Conservation (phyloP, 2,797 vertebrate species). For the Gorsachius magnificus region DNA sequence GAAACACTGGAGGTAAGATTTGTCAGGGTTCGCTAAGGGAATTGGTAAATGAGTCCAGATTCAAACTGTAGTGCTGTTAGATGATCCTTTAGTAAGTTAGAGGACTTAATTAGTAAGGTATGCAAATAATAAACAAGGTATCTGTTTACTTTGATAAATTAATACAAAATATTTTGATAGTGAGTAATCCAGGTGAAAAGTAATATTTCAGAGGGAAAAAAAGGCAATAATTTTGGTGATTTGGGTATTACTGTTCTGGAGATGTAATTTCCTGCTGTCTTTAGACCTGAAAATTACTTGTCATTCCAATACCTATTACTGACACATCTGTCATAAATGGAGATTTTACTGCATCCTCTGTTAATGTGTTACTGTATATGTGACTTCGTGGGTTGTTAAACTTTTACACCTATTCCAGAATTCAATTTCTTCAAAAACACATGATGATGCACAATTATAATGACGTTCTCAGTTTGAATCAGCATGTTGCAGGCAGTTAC, state of each 20-base stretch:
- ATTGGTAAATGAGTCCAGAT: background rate
- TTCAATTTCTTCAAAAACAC: slow-evolving; percentile 32
- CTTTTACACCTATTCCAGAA: slow-evolving; percentile 26
- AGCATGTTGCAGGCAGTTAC: slow-evolving; percentile 20
- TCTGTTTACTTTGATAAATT: background rate
- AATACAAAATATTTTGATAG: background rate
- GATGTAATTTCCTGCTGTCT: background rate
- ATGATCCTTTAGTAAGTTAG: background rate
- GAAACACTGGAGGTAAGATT: background rate
- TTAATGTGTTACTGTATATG: background rate
- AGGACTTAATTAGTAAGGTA: background rate
- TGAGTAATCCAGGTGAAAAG: background rate
- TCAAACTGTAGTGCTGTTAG: background rate
- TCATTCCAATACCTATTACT: background rate
- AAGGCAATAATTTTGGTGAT: background rate
- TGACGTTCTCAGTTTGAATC: background rate
- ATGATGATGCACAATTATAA: slow-evolving; percentile 13
- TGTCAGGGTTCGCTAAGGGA: background rate
- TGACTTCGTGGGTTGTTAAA: slow-evolving; percentile 11
- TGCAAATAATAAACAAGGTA: background rate
- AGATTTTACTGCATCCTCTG: slow-evolving; percentile 5
- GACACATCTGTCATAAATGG: background rate
- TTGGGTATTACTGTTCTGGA: background rate
- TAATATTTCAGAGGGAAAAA: background rate
- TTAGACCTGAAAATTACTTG: slow-evolving; percentile 17